These are phyloP conservation scores for Neoascia interrupta DNA, from an alignment of 2,888 invertebrate species.

Conservation along the genomic window DNA sequence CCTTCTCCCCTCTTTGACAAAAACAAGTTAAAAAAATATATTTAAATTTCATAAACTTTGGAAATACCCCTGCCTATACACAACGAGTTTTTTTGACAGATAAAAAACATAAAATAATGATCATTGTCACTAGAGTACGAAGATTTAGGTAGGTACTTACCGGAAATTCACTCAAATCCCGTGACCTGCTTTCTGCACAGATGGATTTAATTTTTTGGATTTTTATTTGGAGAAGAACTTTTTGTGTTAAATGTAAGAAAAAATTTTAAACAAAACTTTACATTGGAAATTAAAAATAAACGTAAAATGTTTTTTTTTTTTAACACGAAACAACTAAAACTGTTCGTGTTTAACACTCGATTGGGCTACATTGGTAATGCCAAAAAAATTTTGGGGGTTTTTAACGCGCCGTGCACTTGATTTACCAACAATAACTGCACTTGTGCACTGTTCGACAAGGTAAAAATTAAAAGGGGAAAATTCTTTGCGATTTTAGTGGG, in stretches of 20 bases:
- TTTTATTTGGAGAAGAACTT: slow-evolving; percentile 28
- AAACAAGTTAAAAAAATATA: not conserved
- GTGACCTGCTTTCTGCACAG: slow-evolving; percentile 56
- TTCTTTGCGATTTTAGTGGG: slow-evolving; percentile 4
- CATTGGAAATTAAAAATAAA: slow-evolving; percentile 32
- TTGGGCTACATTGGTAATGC: slow-evolving; percentile 65
- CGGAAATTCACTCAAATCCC: slow-evolving; percentile 54
- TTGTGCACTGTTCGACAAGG: not conserved
- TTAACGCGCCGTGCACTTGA: slow-evolving; percentile 19
- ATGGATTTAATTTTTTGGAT: slow-evolving; percentile 1
- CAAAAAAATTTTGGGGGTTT: slow-evolving; percentile 23
- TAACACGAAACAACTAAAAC: slow-evolving; percentile 64
- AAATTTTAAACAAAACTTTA: slow-evolving; percentile 15
- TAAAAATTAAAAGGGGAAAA: slow-evolving; percentile 18
- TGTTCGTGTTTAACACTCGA: slow-evolving; percentile 58
- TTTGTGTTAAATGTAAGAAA: not conserved
- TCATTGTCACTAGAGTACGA: not conserved
- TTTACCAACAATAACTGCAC: slow-evolving; percentile 26
- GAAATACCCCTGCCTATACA: too few species aligned
- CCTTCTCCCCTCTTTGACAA: slow-evolving; percentile 4
- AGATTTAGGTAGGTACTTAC: slow-evolving; percentile 28
- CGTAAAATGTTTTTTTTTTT: slow-evolving; percentile 23
- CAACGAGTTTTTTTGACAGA: not conserved
- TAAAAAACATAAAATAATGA: too few species aligned
- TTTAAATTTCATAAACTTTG: slow-evolving; percentile 2